Conservation (phyloP, 2,888 invertebrate species). For the Nomada lathburiana region DNA sequence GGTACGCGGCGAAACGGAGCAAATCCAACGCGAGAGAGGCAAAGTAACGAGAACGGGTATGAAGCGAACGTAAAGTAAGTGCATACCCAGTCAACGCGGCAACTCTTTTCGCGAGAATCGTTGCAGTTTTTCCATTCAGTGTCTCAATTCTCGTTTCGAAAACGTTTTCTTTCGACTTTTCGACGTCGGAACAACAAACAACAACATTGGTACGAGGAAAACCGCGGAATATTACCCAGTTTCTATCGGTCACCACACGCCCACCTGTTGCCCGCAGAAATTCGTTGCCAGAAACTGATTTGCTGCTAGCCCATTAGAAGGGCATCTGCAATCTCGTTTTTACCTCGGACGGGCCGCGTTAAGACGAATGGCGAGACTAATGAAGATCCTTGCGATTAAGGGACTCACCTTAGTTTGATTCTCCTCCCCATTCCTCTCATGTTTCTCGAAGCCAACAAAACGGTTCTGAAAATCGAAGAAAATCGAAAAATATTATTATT, state of each 20-base stretch:
- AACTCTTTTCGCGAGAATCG: conserved; percentile 4
- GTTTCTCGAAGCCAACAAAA: conserved; percentile 70
- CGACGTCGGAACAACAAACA: conserved; percentile 47
- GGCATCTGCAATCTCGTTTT: conserved; percentile 8
- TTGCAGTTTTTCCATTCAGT: conserved; percentile 1
- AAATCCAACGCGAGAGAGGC: conserved; percentile 47
- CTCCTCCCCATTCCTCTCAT: conserved; percentile 72
- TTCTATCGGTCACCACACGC: conserved; percentile 62
- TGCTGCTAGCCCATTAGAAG: conserved; percentile 36
- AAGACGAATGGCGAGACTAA: conserved; percentile 51
- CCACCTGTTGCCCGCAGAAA: conserved; percentile 68
- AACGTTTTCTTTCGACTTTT: conserved; percentile 43
- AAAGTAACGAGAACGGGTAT: conserved; percentile 50
- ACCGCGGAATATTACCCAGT: conserved; percentile 43
- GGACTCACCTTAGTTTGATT: conserved; percentile 76
- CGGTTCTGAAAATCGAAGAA: conserved; percentile 74
- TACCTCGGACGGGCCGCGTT: neutral
- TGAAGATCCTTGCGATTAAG: conserved; percentile 10
- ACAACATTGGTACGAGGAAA: neutral
- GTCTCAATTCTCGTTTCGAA: neutral
- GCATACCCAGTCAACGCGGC: conserved; percentile 37
- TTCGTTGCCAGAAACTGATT: conserved; percentile 55
- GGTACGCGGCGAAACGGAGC: conserved; percentile 29
- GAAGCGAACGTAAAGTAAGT: conserved; percentile 66
- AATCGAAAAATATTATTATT: neutral